Evolutionary conservation across 2,113 vertebrate genomes (phyloP).

Genomic region (Pteruthius melanotis): DNA sequence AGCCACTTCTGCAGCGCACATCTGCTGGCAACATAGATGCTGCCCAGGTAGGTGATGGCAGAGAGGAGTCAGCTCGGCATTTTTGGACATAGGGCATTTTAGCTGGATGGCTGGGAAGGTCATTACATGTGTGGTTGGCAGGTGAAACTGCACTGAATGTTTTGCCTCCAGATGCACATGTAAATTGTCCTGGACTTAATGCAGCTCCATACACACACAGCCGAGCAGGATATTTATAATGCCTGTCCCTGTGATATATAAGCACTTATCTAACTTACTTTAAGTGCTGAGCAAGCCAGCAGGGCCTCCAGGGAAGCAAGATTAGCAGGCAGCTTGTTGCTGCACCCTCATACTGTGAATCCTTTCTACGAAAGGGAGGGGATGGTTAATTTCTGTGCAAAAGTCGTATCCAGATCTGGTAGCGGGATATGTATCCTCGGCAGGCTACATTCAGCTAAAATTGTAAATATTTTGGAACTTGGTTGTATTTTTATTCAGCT

Average conservation of each 20-base stretch:
- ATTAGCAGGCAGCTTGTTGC: neutral
- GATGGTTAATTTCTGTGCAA: neutral
- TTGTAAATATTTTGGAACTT: neutral
- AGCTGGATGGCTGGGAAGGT: neutral
- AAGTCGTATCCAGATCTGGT: neutral
- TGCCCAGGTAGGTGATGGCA: neutral
- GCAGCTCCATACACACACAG: neutral
- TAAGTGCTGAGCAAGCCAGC: neutral
- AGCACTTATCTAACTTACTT: conserved; percentile 2
- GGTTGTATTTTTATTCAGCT: neutral
- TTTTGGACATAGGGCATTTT: neutral
- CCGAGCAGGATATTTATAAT: neutral
- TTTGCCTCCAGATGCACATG: neutral
- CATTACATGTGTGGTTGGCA: neutral
- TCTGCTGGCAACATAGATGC: neutral
- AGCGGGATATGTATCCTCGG: neutral
- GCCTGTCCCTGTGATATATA: neutral
- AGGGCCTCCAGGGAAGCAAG: neutral
- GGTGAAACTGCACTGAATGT: neutral
- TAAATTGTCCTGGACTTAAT: neutral
- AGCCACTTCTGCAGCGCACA: neutral
- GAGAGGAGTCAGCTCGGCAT: neutral
- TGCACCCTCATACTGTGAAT: neutral
- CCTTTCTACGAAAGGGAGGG: neutral
- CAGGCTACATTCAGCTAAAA: neutral